Evolutionary conservation across 2,113 vertebrate species (phyloP), one percentile per base, ranked within the genome.

Genomic region (Poecile atricapillus): DNA sequence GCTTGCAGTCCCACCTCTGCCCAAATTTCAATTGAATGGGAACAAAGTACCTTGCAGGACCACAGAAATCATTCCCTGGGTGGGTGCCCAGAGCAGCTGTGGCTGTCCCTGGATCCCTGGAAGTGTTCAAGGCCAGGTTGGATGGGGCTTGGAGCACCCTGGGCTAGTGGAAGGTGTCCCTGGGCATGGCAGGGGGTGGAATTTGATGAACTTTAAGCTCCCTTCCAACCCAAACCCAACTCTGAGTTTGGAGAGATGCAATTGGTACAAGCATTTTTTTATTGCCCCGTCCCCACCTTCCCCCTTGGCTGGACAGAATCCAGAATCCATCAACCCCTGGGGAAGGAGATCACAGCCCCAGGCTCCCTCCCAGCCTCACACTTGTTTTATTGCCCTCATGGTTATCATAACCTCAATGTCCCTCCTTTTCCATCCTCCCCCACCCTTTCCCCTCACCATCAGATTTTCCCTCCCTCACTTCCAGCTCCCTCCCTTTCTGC

Each of bases 71-170:
- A 4, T 3, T 28, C 15, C 14, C 39, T 60, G 11, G 5, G 20
- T 67, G 39, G 23, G 13, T 65, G 19, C 7, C 15, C 82, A 58
- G 15, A 60, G 69, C 1, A 75, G 62, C 53, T 89, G 87, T 22
- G 69, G 46, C 69, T 90, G 63, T 18, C 12, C n/a, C 63, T 83
- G 55, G 79, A 41, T 41, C 39, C n/a, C 47, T 76, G 63, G 17
- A 0, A 69, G 17, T 55, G 47, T 4, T 3, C 63, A 0, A 63
- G 25, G 47, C 5, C 31, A 43, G 31, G 11, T 0, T 76, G 63
- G 55, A 41, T 0, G 0, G 41, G 25, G 8, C 17, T 49, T 31
- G 63, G 63, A 83, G 15, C 63, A 22, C 0, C 15, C 25, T 83
- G 63, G 30, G 10, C 1, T 0, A 3, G 63, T 28, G 71, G 56